These are phyloP conservation scores for Octonoba sinensis DNA, from an alignment of 2,888 invertebrate species.

Conservation along the genomic window DNA sequence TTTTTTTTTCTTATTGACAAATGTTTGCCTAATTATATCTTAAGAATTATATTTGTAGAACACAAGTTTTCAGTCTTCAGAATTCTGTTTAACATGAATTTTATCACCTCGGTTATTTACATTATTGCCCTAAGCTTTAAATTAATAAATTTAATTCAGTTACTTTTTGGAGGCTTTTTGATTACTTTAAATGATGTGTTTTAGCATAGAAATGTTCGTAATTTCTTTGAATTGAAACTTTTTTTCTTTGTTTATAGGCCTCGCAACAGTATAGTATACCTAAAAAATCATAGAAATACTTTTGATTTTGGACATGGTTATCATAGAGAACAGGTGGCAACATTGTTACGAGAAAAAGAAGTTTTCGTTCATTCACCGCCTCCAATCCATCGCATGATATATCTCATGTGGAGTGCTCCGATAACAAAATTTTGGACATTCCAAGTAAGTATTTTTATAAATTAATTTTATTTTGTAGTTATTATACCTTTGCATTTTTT, in stretches of 20 bases:
- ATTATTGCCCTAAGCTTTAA: too few relatives aligned
- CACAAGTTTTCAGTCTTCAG: too few relatives aligned
- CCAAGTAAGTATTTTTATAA: conserved; percentile 66
- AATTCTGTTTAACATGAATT: too few relatives aligned
- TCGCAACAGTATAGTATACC: conserved; percentile 33
- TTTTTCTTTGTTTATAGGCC: conserved; percentile 16
- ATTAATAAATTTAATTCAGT: too few relatives aligned
- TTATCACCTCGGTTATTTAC: too few relatives aligned
- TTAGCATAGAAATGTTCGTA: too few relatives aligned
- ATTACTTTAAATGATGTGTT: too few relatives aligned
- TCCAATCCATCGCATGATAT: conserved; percentile 66
- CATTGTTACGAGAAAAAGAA: conserved; percentile 54
- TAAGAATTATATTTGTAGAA: too few relatives aligned
- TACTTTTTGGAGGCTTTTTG: too few relatives aligned
- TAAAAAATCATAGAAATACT: conserved; percentile 17
- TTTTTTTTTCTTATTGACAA: background rate
- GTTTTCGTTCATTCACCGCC: conserved; percentile 62
- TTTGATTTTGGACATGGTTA: conserved; percentile 54
- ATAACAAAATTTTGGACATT: conserved; percentile 71
- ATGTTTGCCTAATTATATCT: too few relatives aligned
- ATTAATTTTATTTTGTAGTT: background rate
- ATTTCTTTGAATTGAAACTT: background rate
- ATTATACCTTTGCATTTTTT: background rate
- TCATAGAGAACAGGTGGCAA: conserved; percentile 56
- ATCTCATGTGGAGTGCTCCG: conserved; percentile 70